Evolutionary conservation across 2,113 vertebrate genomes (phyloP).

Genomic region (Rhegmatorhina hoffmannsi): DNA sequence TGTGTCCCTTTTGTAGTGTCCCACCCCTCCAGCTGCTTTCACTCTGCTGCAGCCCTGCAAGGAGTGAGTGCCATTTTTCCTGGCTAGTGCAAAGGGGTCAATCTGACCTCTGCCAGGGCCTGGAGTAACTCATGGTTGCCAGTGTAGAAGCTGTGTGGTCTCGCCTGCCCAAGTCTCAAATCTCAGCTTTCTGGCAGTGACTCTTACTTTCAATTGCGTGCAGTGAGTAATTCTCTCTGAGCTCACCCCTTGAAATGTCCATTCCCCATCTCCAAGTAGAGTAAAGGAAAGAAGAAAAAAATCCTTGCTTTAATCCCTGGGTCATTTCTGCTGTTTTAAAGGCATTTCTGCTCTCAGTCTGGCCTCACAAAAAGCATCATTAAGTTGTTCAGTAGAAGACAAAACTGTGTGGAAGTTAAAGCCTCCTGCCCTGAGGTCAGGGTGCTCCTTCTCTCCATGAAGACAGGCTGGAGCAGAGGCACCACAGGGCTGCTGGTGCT

Average conservation of each 20-base stretch:
- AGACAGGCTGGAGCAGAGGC: not conserved
- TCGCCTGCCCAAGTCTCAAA: not conserved
- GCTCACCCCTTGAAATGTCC: not conserved
- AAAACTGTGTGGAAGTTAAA: not conserved
- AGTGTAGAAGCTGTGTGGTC: not conserved
- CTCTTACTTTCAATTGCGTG: not conserved
- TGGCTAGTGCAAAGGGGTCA: not conserved
- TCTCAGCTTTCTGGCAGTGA: not conserved
- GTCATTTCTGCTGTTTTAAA: not conserved
- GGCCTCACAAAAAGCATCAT: not conserved
- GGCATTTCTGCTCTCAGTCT: not conserved
- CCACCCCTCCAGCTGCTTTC: not conserved
- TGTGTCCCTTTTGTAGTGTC: fast-evolving
- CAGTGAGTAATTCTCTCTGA: not conserved
- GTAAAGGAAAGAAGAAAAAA: not conserved
- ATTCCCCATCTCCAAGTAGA: not conserved
- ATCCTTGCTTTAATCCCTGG: not conserved
- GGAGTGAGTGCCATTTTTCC: not conserved
- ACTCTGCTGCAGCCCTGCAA: not conserved
- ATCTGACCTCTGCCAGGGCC: not conserved
- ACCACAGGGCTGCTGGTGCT: not conserved
- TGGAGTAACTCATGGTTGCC: not conserved
- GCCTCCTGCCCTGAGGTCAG: not conserved
- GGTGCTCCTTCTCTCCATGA: not conserved
- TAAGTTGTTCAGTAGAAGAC: not conserved